Conservation (phyloP, 2,113 vertebrate genomes). For the Larimichthys crocea region DNA sequence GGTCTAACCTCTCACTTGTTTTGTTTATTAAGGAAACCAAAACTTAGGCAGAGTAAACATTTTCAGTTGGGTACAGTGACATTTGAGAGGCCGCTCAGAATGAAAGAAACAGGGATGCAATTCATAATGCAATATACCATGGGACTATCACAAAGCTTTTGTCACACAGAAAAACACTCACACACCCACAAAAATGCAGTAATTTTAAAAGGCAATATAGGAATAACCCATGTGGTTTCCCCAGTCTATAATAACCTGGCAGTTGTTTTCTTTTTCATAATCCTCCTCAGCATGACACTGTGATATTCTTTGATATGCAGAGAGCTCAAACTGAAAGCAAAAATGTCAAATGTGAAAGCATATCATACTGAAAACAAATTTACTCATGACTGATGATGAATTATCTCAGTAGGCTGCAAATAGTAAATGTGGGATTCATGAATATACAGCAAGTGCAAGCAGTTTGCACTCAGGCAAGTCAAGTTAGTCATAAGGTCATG, state of each 20-base stretch:
- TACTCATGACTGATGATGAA: conserved; percentile 28
- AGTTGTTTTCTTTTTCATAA: conserved; percentile 51
- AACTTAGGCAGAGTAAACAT: conserved; percentile 56
- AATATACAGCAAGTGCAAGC: conserved; percentile 55
- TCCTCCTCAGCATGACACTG: conserved; percentile 53
- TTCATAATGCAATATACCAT: conserved; percentile 53
- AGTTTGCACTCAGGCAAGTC: conserved; percentile 59
- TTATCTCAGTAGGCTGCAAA: conserved; percentile 50
- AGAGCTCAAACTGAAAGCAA: conserved; percentile 49
- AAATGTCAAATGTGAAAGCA: conserved; percentile 44
- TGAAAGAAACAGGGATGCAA: conserved; percentile 50
- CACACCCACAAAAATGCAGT: conserved; percentile 65
- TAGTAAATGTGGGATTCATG: conserved; percentile 50
- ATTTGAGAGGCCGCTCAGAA: conserved; percentile 59
- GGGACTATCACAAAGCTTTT: conserved; percentile 65
- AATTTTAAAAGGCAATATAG: conserved; percentile 75
- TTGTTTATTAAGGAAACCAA: conserved; percentile 41
- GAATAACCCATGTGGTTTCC: conserved; percentile 57
- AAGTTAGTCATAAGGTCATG: conserved; percentile 62
- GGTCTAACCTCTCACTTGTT: conserved; percentile 35
- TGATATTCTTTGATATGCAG: conserved; percentile 61
- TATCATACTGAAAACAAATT: conserved; percentile 42
- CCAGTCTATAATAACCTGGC: conserved; percentile 64
- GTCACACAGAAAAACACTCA: conserved; percentile 65
- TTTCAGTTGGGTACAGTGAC: conserved; percentile 49